Percentiles rank a stretch among this genome's conserved stretches.
These are phyloP conservation scores for Oncorhynchus keta DNA, from an alignment of 2,113 vertebrate genomes.

Conservation along the genomic window DNA sequence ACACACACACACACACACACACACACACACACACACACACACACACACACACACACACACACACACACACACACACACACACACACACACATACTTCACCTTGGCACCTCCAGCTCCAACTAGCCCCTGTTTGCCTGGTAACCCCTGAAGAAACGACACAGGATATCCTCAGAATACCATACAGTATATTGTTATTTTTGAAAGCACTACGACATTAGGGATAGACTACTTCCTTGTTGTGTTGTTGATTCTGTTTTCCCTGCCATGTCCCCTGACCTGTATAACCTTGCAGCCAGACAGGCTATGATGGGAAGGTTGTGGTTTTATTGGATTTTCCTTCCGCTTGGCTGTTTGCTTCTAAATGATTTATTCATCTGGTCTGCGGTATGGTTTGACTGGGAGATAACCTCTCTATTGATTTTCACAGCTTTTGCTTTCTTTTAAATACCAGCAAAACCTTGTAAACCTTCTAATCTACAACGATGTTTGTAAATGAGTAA, in stretches of 20 bases:
- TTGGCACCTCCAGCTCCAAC: conserved; percentile 67
- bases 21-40: too few species aligned
- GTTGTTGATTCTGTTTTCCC: background rate
- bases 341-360: background rate
- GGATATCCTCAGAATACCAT: too few species aligned
- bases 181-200: too few species aligned
- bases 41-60: background rate
- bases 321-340: conserved; percentile 2
- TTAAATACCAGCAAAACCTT: background rate
- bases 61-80: too few species aligned
- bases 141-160: conserved; percentile 61
- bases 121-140: conserved; percentile 73
- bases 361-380: conserved; percentile 10
- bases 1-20: too few species aligned
- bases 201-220: too few species aligned
- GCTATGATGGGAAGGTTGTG: background rate
- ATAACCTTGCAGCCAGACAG: conserved; percentile 1
- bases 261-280: background rate
- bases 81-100: conserved; percentile 47
- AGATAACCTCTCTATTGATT: background rate
- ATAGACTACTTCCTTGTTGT: background rate
- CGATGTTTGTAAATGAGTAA: background rate
- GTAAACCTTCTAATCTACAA: background rate
- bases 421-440: background rate
- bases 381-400: background rate